Evolutionary conservation across 2,888 invertebrate species (phyloP).

Genomic region (Orthonevra nobilis): DNA sequence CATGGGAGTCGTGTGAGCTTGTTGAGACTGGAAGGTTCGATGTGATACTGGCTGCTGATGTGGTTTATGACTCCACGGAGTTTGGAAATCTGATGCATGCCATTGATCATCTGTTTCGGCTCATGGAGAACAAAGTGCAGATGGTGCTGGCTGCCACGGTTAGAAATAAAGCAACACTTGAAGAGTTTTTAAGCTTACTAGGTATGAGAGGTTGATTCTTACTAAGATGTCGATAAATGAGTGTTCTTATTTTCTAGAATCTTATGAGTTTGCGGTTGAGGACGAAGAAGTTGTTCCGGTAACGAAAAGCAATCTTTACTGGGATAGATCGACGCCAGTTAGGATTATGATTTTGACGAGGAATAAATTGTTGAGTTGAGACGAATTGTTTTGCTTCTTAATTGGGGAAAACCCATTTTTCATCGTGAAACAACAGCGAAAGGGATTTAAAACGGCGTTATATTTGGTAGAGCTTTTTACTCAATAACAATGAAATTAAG

Average conservation of each 20-base stretch:
- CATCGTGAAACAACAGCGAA: too few relatives aligned
- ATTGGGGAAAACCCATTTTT: too few relatives aligned
- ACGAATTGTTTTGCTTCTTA: neutral
- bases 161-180: constrained; percentile 84
- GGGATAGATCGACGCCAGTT: constrained; percentile 73
- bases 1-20: constrained; percentile 81
- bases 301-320: constrained; percentile 71
- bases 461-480: too few relatives aligned
- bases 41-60: constrained; percentile 83
- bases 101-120: constrained; percentile 79
- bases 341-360: constrained; percentile 71
- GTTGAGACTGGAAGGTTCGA: constrained; percentile 77
- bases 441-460: too few relatives aligned
- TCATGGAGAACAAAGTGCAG: constrained; percentile 75
- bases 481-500: too few relatives aligned
- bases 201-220: constrained; percentile 80
- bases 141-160: constrained; percentile 83
- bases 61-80: constrained; percentile 83
- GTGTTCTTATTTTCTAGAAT: constrained; percentile 33
- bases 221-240: neutral
- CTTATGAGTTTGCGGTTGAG: constrained; percentile 45
- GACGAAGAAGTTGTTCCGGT: constrained; percentile 51
- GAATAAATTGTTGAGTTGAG: constrained; percentile 20
- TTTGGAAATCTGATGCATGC: constrained; percentile 81
- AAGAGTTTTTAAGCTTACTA: constrained; percentile 82